Base-by-base conservation (phyloP, 2,888 invertebrate species). In the Lingula anatina region DNA sequence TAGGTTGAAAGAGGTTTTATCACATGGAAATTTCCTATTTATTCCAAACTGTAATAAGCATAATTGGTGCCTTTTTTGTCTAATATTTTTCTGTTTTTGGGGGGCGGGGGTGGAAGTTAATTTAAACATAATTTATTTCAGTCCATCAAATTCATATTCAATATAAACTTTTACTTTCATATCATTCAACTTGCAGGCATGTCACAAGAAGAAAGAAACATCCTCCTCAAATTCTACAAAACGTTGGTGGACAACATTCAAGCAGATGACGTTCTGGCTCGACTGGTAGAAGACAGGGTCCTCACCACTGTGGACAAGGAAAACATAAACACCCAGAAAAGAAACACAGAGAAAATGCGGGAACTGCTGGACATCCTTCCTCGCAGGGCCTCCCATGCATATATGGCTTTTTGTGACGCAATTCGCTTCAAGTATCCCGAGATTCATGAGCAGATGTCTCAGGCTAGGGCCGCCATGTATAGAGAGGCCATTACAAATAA, bases 361-460 rank as follows among this genome's bases (percentile, higher is more conserved):
- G 45, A 61, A n/a, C 48, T 72, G 5, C 46, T 72, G 9, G 61
- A 65, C n/a, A 62, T 70, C 46, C 60, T 73, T 2, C 43, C 55
- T n/a, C 47, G 35, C n/a, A 59, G 58, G 40, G 24, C 48, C 5
- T 47, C 49, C n/a, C 46, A 52, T 9, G 50, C 55, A 4, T 59
- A 57, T 41, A 39, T 46, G 20, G 47, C 39, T 2, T 50, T 68
- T 26, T 60, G 64, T 54, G 70, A 71, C 39, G 62, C 64, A 37
- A 57, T 73, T 45, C 71, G 70, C 46, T 64, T 62, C 51, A 69
- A 71, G 49, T 65, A 70, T 54, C 64, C 63, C 31, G 54, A 59
- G 5, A 45, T 71, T 18, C 59, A 70, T 44, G 68, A 68, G 20
- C 51, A 56, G 9, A 59, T 70, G 20, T 60, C 61, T 50, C 59